Evolutionary conservation across 1,140 invertebrate species (phyloP).

Genomic region (Mya arenaria): DNA sequence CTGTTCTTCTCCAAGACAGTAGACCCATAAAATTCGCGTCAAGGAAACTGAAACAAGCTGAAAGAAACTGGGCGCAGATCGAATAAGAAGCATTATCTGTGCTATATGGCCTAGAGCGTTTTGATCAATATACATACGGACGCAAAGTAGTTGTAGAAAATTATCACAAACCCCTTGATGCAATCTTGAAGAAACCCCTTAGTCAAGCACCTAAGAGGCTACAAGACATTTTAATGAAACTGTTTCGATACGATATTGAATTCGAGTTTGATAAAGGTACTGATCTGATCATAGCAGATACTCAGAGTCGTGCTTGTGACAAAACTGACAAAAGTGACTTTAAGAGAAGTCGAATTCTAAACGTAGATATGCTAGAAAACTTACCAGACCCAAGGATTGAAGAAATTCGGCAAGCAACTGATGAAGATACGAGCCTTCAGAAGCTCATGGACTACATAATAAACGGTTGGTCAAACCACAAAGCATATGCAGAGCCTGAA

Average conservation of each 20-base stretch:
- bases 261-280: conserved; percentile 66
- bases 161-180: conserved; percentile 77
- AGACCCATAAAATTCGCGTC: conserved; percentile 81
- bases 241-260: conserved; percentile 78
- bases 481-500: background rate
- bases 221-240: conserved; percentile 65
- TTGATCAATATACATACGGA: conserved; percentile 71
- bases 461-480: background rate
- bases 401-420: conserved; percentile 36
- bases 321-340: background rate
- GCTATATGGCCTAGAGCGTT: conserved; percentile 76
- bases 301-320: conserved; percentile 45
- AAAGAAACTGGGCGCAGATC: conserved; percentile 81
- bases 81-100: conserved; percentile 82
- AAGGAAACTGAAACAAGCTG: conserved; percentile 77
- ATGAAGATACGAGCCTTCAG: conserved; percentile 3
- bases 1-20: conserved; percentile 81
- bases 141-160: conserved; percentile 66
- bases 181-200: conserved; percentile 51
- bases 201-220: conserved; percentile 34
- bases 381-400: conserved; percentile 43
- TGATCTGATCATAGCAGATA: no score
- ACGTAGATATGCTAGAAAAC: background rate
- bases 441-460: conserved; percentile 9
- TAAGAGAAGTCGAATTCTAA: background rate